phyloP scores from a whole-genome alignment of 2,113 vertebrate genomes.

The Equus przewalskii region DNA sequence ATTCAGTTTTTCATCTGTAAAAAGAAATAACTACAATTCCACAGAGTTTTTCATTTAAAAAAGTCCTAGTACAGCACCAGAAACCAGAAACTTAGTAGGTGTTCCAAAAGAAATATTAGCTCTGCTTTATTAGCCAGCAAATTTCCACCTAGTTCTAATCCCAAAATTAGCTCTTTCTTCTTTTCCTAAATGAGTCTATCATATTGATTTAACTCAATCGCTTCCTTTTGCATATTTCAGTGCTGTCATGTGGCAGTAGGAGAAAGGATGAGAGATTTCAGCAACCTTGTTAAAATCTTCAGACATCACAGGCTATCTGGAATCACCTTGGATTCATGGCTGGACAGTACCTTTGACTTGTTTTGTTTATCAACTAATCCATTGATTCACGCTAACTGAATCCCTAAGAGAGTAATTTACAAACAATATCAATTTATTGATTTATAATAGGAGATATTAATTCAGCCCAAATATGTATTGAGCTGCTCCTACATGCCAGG shows the following conservation, averaged over 20 bases:
- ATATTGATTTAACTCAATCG: slow-evolving; percentile 29
- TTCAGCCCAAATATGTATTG: slow-evolving; percentile 25
- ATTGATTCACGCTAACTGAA: slow-evolving; percentile 6
- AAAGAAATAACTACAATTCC: background rate
- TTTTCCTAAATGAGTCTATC: background rate
- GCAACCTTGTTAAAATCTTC: background rate
- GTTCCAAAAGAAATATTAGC: background rate
- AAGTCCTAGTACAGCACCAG: background rate
- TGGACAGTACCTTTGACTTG: background rate
- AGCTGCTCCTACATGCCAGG: background rate
- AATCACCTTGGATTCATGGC: background rate
- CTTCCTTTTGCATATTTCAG: background rate
- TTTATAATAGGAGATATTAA: slow-evolving; percentile 41
- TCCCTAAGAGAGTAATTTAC: background rate
- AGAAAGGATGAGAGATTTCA: background rate
- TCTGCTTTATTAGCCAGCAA: background rate
- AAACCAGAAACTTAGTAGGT: background rate
- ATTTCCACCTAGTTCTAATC: background rate
- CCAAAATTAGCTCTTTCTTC: background rate
- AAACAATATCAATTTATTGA: slow-evolving; percentile 29
- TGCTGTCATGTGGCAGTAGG: background rate
- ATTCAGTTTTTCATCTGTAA: background rate
- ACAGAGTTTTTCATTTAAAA: background rate
- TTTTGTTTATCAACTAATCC: background rate
- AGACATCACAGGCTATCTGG: background rate